Base-by-base conservation (phyloP, 2,888 invertebrate species). In the Capitulum mitella region DNA sequence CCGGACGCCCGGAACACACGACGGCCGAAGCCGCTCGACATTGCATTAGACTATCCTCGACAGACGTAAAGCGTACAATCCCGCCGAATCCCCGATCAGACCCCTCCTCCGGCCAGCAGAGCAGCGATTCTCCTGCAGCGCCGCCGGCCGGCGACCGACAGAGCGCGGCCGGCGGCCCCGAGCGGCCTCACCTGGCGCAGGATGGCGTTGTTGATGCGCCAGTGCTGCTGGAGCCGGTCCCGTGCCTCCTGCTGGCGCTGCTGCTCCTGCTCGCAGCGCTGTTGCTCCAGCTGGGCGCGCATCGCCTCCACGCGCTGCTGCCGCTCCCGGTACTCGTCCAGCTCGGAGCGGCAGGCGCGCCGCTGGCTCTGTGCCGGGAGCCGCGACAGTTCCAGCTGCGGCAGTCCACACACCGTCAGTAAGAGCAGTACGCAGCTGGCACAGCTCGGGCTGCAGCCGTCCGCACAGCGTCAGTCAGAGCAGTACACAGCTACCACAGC, bases 321-420 rank as follows among this genome's bases (percentile, higher is more conserved):
- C 64, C 40, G 74, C 58, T 40, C 43, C 77, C 54, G 48, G 51
- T 48, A 48, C 70, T 37, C 48, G n/a, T 77, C 64, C 64, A 29
- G 14, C 10, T 80, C 77, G 74, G 58, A 70, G 29, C 61, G 79
- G 78, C 51, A 78, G 77, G 40, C 78, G 70, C 64, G 80, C 78
- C 43, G 40, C 61, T 40, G 77, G 43, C 51, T 61, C 79, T 29
- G 70, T 26, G 70, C 5, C 26, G 64, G 76, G 64, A 61, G 80
- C 46, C 54, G 61, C 32, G 34, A 22, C 79, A 48, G 77, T 51
- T 77, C 76, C 77, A 22, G 75, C 77, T 74, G 75, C 58, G 61
- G 79, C 58, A 29, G 51, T 5, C 26, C 6, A 51, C 54, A 1
- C n/a, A 58, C 12, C 3, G 16, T 19, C 3, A 19, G 16, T 19